Evolutionary conservation across 2,888 invertebrate species (phyloP).

Genomic region (Syrista parreyssii): DNA sequence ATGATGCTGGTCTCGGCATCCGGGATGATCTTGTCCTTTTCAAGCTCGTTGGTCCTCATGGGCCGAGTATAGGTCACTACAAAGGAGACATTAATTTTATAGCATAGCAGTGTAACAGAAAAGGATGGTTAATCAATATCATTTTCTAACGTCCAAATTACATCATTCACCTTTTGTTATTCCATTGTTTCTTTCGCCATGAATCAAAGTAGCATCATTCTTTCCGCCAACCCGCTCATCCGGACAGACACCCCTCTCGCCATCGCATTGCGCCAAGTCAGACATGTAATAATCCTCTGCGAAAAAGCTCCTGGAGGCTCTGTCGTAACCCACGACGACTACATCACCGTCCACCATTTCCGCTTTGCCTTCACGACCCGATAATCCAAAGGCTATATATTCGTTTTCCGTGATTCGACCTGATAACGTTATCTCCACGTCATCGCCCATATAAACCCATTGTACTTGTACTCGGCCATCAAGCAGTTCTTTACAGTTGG

Average conservation of each 20-base stretch:
- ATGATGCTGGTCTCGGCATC: conserved; percentile 82
- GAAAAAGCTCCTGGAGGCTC: conserved; percentile 71
- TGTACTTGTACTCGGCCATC: conserved; percentile 86
- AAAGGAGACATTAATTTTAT: not conserved
- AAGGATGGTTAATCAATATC: not conserved
- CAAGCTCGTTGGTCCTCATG: conserved; percentile 79
- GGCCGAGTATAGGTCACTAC: conserved; percentile 81
- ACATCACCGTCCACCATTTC: conserved; percentile 88
- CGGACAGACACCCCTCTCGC: conserved; percentile 86
- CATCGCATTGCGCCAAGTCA: conserved; percentile 84
- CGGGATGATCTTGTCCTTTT: conserved; percentile 78
- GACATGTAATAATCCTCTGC: conserved; percentile 90
- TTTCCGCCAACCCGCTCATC: conserved; percentile 83
- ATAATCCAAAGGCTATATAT: conserved; percentile 89
- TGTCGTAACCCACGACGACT: conserved; percentile 82
- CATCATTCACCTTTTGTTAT: conserved; percentile 68
- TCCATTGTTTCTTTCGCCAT: conserved; percentile 81
- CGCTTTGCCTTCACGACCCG: conserved; percentile 79
- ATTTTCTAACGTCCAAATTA: not conserved
- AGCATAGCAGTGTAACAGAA: not conserved
- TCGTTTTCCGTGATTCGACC: conserved; percentile 85
- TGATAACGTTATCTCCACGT: conserved; percentile 81
- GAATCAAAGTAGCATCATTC: conserved; percentile 81
- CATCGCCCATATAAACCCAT: conserved; percentile 84
- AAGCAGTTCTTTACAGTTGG: conserved; percentile 87